These are phyloP conservation scores for Daboia siamensis DNA, from an alignment of 2,113 vertebrate genomes.

Conservation along the genomic window DNA sequence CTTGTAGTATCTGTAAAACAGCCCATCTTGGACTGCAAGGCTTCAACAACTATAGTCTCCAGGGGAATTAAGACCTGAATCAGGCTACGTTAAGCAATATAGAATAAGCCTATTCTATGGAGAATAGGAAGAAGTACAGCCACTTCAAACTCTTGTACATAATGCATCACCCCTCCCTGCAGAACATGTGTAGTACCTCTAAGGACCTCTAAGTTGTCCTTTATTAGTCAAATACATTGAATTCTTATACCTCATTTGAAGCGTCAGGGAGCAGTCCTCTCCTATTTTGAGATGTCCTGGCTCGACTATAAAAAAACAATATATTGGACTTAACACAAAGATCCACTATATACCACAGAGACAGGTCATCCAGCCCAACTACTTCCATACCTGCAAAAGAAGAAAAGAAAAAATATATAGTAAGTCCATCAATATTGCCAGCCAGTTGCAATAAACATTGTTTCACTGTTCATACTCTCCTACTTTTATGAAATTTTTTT, in stretches of 20 bases:
- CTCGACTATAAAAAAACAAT: background rate
- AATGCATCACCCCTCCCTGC: background rate
- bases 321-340: background rate
- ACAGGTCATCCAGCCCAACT: background rate
- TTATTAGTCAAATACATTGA: background rate
- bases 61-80: background rate
- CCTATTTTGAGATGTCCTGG: background rate
- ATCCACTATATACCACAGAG: background rate
- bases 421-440: background rate
- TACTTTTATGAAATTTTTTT: background rate
- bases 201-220: background rate
- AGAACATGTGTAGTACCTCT: background rate
- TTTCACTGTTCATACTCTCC: background rate
- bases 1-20: background rate
- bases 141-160: background rate
- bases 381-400: background rate
- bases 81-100: background rate
- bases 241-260: background rate
- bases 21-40: background rate
- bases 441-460: background rate
- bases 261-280: background rate
- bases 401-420: background rate
- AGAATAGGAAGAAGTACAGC: background rate
- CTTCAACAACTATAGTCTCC: background rate
- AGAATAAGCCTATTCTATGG: background rate